Percentiles rank a stretch among this genome's conserved stretches.
These are phyloP conservation scores for Campopleginae sp. DNA, from an alignment of 2,888 invertebrate genomes.

Conservation along the genomic window DNA sequence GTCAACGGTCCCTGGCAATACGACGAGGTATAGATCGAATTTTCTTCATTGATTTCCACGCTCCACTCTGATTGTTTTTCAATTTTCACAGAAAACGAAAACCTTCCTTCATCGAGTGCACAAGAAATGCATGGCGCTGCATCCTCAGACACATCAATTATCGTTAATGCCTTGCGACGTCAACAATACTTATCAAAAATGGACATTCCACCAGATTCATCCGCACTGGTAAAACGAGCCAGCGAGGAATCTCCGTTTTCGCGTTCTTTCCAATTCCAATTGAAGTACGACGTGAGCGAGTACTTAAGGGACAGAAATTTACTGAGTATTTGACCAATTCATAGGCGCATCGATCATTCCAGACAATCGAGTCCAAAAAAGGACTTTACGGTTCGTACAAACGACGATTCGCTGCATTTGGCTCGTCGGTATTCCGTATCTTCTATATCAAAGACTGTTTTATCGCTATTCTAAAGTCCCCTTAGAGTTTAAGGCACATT, in stretches of 20 bases:
- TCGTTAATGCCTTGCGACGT: slow-evolving; percentile 93
- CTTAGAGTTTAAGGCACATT: slow-evolving; percentile 1
- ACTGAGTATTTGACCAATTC: not conserved
- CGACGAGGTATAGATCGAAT: slow-evolving; percentile 86
- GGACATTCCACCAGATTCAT: slow-evolving; percentile 91
- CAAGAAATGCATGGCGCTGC: slow-evolving; percentile 93
- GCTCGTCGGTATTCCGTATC: not conserved
- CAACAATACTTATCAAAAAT: slow-evolving; percentile 94
- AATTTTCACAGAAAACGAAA: slow-evolving; percentile 85
- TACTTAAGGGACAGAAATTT: slow-evolving; percentile 46
- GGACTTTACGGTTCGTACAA: not conserved
- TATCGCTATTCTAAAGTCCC: not conserved
- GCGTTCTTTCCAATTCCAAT: not conserved
- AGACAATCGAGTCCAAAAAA: slow-evolving; percentile 5
- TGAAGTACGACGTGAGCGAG: slow-evolving; percentile 1
- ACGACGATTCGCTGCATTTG: not conserved
- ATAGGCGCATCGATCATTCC: not conserved
- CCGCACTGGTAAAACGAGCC: slow-evolving; percentile 86
- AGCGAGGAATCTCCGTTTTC: not conserved
- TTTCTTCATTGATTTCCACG: not conserved
- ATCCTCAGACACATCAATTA: slow-evolving; percentile 92
- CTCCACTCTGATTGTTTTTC: too few relatives aligned
- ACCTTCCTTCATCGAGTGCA: slow-evolving; percentile 91
- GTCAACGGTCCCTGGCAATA: slow-evolving; percentile 98
- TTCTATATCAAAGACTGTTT: slow-evolving; percentile 8